Evolutionary conservation across 2,113 vertebrate genomes (phyloP), one percentile per base, ranked within the genome.

Genomic region (Scatophagus argus): DNA sequence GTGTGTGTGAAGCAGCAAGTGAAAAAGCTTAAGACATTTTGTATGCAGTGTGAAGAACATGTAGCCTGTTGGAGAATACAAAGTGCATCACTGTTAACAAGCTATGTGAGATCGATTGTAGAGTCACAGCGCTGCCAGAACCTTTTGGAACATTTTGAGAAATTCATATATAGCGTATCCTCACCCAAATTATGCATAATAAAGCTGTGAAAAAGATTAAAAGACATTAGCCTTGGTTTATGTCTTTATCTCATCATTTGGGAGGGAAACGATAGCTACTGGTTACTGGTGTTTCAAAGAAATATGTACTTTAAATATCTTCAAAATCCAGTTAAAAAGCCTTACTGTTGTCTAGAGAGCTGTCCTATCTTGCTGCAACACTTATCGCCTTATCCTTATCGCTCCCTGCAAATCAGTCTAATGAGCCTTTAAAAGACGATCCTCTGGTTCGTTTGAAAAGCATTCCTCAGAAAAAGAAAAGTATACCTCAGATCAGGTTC

Each of bases 301-400:
- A 39, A 64, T 52, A 25, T 58, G 47, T 58, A 59, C 43, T 21
- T 61, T 81, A 63, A 81, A 66, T 29, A 51, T 66, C 68, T 81
- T 51, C 47, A 14, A 64, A 72, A 39, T 68, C 47, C n/a, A 2
- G 31, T 64, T 74, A 31, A 69, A 84, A 77, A 36, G 49, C 62
- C 74, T 61, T 44, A n/a, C 13, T 58, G 62, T 58, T 31, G 49
- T 39, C 43, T 19, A 3, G 13, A 61, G 59, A 75, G 25, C 41
- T 14, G 36, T 59, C 54, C 56, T 9, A 5, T 78, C 38, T 60
- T 4, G 0, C 34, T 54, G 77, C 84, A n/a, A n/a, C n/a, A n/a
- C n/a, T n/a, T 77, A 41, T 80, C 85, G 72, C 62, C 52, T 16
- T 23, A 65, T 79, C 52, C 61, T 84, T 74, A 83, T 82, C 52